phyloP scores from a whole-genome alignment of 2,888 invertebrate species.

The Hydrotaea diabolus region DNA sequence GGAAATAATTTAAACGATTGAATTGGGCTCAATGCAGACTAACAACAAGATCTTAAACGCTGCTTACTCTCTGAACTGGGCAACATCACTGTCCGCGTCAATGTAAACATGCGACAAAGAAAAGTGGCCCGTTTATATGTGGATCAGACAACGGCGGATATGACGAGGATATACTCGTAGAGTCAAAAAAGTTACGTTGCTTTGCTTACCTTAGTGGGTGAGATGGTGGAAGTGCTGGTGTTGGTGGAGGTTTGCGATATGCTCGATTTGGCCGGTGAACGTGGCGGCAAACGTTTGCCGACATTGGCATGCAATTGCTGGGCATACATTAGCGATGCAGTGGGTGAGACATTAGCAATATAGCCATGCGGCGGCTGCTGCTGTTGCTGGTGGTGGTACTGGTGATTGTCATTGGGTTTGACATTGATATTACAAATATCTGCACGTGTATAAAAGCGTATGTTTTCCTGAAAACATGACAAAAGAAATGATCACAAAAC shows the following conservation, averaged over 20 bases:
- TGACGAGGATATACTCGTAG: not conserved
- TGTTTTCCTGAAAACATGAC: constrained; percentile 55
- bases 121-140: not conserved
- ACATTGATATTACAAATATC: constrained; percentile 76
- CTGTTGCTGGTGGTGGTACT: constrained; percentile 44
- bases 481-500: constrained; percentile 15
- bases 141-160: not conserved
- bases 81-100: not conserved
- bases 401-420: constrained; percentile 68
- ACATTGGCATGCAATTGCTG: constrained; percentile 64
- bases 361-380: constrained; percentile 20
- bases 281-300: constrained; percentile 74
- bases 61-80: too few relatives aligned
- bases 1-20: constrained; percentile 19
- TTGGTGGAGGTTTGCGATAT: constrained; percentile 74
- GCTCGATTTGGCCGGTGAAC: constrained; percentile 75
- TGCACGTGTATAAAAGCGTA: constrained; percentile 74
- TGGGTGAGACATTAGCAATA: constrained; percentile 44
- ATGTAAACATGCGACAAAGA: too few relatives aligned
- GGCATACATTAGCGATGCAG: constrained; percentile 44
- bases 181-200: not conserved
- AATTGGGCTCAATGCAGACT: not conserved
- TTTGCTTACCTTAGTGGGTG: constrained; percentile 71
- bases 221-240: constrained; percentile 74
- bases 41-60: too few relatives aligned